Conservation (phyloP, 2,113 vertebrate genomes). For the Egretta garzetta region DNA sequence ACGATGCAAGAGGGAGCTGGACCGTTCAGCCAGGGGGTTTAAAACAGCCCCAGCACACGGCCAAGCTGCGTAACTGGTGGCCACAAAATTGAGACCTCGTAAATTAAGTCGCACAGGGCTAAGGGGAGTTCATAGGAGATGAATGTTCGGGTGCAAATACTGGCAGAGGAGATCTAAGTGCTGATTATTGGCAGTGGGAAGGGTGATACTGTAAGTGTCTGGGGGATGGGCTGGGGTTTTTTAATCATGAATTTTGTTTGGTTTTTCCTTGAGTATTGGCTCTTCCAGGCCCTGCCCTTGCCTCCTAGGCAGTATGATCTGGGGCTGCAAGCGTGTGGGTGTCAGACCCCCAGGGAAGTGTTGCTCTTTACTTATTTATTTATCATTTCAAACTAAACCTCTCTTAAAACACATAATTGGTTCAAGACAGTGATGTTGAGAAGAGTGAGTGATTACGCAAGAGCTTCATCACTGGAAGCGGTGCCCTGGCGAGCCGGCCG, state of each 20-base stretch:
- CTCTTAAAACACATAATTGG: neutral
- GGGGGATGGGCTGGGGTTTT: neutral
- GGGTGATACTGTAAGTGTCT: neutral
- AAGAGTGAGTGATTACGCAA: neutral
- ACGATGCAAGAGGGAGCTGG: neutral
- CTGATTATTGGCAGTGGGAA: neutral
- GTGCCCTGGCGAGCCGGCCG: neutral
- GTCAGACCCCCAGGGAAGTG: neutral
- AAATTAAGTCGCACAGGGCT: neutral
- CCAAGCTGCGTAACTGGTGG: neutral
- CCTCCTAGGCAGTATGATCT: neutral
- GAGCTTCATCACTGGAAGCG: neutral
- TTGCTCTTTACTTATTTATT: neutral
- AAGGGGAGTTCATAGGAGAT: neutral
- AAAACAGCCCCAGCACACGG: neutral
- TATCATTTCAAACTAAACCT: neutral
- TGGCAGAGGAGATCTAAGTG: neutral
- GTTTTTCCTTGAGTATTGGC: neutral
- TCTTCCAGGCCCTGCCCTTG: neutral
- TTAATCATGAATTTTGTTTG: neutral
- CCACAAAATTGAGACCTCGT: neutral
- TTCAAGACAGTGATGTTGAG: neutral
- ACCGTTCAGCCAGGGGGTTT: neutral
- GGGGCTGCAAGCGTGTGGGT: neutral
- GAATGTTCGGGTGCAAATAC: rapidly evolving